Evolutionary conservation across 2,797 vertebrate genomes (phyloP), one percentile per base, ranked within the genome.

Genomic region (Gephyroberyx darwinii): DNA sequence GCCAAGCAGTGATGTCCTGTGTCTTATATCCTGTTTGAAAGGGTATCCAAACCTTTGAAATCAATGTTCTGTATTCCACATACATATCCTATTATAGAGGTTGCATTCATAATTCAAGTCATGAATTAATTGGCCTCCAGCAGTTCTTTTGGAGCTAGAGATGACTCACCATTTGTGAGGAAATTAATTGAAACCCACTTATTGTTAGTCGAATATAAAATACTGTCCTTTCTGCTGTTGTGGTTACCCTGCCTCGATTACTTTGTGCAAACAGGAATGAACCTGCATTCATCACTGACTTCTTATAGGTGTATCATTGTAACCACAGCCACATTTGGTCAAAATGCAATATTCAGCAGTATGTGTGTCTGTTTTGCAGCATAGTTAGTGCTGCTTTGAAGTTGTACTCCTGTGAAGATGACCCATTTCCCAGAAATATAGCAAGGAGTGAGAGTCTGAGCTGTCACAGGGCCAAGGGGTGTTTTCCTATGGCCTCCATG

Each of bases 351-450:
- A n/a, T 70, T 81, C 55, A 37, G 37, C 31, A 50, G 16, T 51
- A 73, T 58, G 8, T 59, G 16, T 57, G 69, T 71, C 55, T 77
- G 58, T 74, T 75, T 71, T 41, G 60, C 82, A 74, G 63, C 31
- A 9, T 2, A 59, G 64, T 84, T 48, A 43, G 63, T 20, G 61
- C 80, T 35, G 64, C 83, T 89, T 90, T 92, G 85, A 89, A 89
- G 82, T 81, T 52, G 64, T 62, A 65, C 76, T 61, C 78, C 43
- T 76, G 71, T 82, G 75, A 88, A 77, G 84, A 88, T 89, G 84
- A 86, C 85, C 86, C 74, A 89, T 90, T 91, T 89, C 77, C 63
- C 57, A 70, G 74, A 88, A 88, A 85, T 81, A 63, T 53, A 54
- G 69, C 74, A 63, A 19, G 45, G 75, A n/a, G 57, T 69, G 55